Percentiles rank a stretch among this genome's conserved stretches.
phyloP scores from a whole-genome alignment of 2,888 invertebrate genomes.

The Dynastes grantii region DNA sequence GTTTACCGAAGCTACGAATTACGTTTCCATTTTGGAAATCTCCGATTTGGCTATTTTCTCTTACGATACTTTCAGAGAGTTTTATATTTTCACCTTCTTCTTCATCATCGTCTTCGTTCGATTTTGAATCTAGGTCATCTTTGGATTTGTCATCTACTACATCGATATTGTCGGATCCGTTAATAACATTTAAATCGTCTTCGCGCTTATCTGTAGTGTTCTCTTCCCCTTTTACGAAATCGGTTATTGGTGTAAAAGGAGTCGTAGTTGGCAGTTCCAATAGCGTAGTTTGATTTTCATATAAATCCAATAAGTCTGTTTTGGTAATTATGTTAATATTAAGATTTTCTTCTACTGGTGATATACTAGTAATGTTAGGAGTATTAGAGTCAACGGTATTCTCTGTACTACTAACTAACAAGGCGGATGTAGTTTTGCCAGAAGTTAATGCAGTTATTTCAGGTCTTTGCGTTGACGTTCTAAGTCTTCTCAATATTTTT shows the following conservation, averaged over 20 bases:
- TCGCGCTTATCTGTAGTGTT: background rate
- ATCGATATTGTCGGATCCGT: conserved; percentile 42
- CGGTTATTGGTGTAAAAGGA: conserved; percentile 17
- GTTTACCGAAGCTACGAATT: conserved; percentile 53
- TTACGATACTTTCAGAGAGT: conserved; percentile 69
- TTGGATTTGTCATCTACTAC: conserved; percentile 52
- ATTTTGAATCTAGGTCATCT: conserved; percentile 56
- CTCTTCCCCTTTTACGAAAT: conserved; percentile 41
- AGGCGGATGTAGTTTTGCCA: background rate
- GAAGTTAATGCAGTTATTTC: background rate
- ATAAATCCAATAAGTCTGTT: conserved; percentile 27
- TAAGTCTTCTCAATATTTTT: conserved; percentile 28
- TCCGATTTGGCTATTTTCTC: conserved; percentile 67
- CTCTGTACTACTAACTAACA: background rate
- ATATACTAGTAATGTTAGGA: conserved; percentile 1
- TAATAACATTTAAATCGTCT: conserved; percentile 19
- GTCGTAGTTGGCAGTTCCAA: conserved; percentile 22
- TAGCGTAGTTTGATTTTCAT: conserved; percentile 40
- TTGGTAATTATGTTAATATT: conserved; percentile 47
- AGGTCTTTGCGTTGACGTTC: conserved; percentile 28
- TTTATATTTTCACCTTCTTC: conserved; percentile 69
- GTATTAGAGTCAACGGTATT: background rate
- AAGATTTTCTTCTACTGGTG: conserved; percentile 27
- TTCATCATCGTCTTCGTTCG: conserved; percentile 57
- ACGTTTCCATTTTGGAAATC: conserved; percentile 56